Conservation (phyloP, 2,888 invertebrate species). For the Pedicia rivosa region DNA sequence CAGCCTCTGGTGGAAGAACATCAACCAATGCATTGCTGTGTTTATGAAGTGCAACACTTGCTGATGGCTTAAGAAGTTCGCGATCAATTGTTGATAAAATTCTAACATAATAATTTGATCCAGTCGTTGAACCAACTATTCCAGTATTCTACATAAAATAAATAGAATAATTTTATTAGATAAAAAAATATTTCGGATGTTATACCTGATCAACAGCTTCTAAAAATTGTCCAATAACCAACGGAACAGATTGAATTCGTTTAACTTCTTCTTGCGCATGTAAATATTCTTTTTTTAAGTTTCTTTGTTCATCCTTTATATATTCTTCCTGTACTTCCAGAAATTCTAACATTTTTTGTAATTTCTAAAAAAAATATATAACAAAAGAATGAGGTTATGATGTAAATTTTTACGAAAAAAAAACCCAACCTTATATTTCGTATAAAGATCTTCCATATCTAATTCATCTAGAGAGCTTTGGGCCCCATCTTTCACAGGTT, state of each 20-base stretch:
- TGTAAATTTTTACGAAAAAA: neutral
- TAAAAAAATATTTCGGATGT: neutral
- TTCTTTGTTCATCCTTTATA: conserved; percentile 97
- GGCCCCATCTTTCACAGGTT: conserved; percentile 48
- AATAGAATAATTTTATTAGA: neutral
- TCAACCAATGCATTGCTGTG: conserved; percentile 99
- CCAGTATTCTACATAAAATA: conserved; percentile 56
- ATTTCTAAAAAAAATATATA: conserved; percentile 43
- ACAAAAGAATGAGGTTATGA: conserved; percentile 8
- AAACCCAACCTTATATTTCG: conserved; percentile 70
- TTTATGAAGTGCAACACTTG: conserved; percentile 96
- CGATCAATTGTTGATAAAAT: conserved; percentile 97
- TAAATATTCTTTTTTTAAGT: conserved; percentile 94
- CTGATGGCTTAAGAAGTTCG: conserved; percentile 92
- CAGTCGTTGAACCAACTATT: conserved; percentile 97
- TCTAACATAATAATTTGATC: conserved; percentile 97
- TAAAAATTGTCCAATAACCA: conserved; percentile 97
- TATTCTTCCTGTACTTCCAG: conserved; percentile 98
- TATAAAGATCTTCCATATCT: conserved; percentile 86
- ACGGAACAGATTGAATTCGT: conserved; percentile 94
- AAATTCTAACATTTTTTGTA: conserved; percentile 92
- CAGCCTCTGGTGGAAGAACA: conserved; percentile 96
- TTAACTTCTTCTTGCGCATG: conserved; percentile 98
- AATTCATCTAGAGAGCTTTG: conserved; percentile 58
- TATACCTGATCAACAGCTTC: conserved; percentile 87